Evolutionary conservation across 2,888 invertebrate genomes (phyloP).

Genomic region (Cosmorhoe ocellata): DNA sequence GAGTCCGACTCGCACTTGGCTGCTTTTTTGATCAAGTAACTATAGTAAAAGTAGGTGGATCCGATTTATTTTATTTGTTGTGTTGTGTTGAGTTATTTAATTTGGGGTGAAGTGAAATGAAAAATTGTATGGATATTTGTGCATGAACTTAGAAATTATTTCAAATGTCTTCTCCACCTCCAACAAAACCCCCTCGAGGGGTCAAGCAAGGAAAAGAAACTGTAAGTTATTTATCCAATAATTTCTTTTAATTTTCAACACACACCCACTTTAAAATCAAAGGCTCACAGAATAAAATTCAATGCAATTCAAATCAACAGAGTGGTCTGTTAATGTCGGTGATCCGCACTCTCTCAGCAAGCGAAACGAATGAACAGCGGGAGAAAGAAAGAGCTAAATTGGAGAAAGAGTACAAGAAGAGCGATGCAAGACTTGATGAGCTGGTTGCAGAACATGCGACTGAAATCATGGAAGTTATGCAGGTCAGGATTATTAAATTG

Average conservation of each 20-base stretch:
- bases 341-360: constrained; percentile 95
- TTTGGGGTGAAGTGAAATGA: neutral
- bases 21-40: too few species aligned
- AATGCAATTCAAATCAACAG: too few species aligned
- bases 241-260: too few species aligned
- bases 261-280: too few species aligned
- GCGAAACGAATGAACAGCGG: constrained; percentile 95
- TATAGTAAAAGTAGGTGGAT: too few species aligned
- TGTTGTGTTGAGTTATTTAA: too few species aligned
- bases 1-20: too few species aligned
- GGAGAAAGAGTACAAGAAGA: constrained; percentile 95
- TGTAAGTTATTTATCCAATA: constrained; percentile 69
- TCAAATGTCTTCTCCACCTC: constrained; percentile 85
- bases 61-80: too few species aligned
- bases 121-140: neutral
- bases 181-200: constrained; percentile 92
- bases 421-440: constrained; percentile 94
- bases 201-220: constrained; percentile 94
- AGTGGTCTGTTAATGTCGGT: constrained; percentile 96
- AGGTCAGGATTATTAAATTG: too few species aligned
- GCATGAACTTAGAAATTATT: too few species aligned
- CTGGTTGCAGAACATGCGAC: constrained; percentile 93
- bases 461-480: constrained; percentile 92
- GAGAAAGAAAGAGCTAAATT: constrained; percentile 96
- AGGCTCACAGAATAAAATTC: too few species aligned